Percentiles rank a stretch among this genome's conserved stretches.
phyloP scores from a whole-genome alignment of 2,797 vertebrate genomes.

The Neosilurus mollespiculum region DNA sequence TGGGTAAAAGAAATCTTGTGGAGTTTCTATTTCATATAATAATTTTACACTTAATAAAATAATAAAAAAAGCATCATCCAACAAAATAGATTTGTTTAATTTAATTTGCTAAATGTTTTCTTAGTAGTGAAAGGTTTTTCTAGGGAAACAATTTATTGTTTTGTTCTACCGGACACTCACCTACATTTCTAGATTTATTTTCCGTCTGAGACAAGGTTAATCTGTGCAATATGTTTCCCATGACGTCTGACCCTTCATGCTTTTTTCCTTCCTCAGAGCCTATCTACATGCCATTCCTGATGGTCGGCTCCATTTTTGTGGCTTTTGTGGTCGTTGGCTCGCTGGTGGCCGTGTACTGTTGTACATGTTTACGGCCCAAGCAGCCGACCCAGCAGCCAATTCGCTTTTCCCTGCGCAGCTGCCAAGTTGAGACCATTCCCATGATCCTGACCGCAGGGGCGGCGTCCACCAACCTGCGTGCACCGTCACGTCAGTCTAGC shows the following conservation, averaged over 20 bases:
- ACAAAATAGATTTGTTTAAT: neutral
- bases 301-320: slow-evolving; percentile 96
- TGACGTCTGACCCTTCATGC: neutral
- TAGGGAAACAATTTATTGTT: neutral
- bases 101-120: neutral
- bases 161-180: neutral
- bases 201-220: neutral
- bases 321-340: slow-evolving; percentile 95
- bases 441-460: slow-evolving; percentile 86
- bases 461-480: slow-evolving; percentile 79
- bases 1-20: too few species aligned
- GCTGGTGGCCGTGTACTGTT: slow-evolving; percentile 93
- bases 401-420: slow-evolving; percentile 90
- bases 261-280: slow-evolving; percentile 76
- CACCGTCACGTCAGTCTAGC: slow-evolving; percentile 92
- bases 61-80: neutral
- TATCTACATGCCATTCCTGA: slow-evolving; percentile 93
- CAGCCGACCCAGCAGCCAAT: slow-evolving; percentile 88
- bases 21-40: neutral
- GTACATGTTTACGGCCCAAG: slow-evolving; percentile 93
- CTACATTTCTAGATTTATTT: slow-evolving; percentile 4
- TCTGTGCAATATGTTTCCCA: neutral
- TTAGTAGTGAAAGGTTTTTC: neutral
- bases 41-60: neutral
- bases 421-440: slow-evolving; percentile 93